Percentiles rank a stretch among this genome's conserved stretches.
Conservation (phyloP, 2,113 vertebrate species). For the Chionodraco myersi region DNA sequence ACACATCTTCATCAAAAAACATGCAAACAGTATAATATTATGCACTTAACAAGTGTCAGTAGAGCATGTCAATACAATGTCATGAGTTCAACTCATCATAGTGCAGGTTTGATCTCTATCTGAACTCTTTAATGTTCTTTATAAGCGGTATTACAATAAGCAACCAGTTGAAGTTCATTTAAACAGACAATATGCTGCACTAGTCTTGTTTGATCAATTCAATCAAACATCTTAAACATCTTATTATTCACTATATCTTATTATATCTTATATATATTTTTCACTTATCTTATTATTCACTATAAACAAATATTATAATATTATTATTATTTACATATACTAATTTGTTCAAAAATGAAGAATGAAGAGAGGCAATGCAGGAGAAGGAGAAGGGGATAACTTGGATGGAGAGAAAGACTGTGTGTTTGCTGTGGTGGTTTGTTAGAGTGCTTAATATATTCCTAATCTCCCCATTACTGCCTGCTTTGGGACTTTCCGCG, state of each 20-base stretch:
- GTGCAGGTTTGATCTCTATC: not conserved
- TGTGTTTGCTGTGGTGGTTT: not conserved
- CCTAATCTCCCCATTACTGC: constrained; percentile 24
- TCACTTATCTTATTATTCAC: not conserved
- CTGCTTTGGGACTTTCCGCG: constrained; percentile 17
- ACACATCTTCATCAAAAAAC: not conserved
- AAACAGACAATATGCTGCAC: constrained; percentile 11
- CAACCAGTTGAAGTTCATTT: constrained; percentile 13
- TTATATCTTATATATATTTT: no score
- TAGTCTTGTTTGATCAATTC: not conserved
- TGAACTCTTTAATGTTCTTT: not conserved
- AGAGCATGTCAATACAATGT: not conserved
- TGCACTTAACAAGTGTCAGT: not conserved
- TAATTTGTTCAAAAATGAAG: not conserved
- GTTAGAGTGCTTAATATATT: constrained; percentile 29
- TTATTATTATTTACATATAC: no score
- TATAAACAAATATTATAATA: constrained; percentile 2
- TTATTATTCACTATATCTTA: no score
- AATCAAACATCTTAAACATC: constrained; percentile 9
- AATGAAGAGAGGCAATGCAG: not conserved
- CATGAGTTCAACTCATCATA: not conserved
- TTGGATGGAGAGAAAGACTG: not conserved
- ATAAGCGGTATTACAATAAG: no score
- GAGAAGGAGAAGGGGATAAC: not conserved
- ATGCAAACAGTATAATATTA: not conserved